Evolutionary conservation across 2,113 vertebrate genomes (phyloP).

Genomic region (Phrynocephalus versicolor): DNA sequence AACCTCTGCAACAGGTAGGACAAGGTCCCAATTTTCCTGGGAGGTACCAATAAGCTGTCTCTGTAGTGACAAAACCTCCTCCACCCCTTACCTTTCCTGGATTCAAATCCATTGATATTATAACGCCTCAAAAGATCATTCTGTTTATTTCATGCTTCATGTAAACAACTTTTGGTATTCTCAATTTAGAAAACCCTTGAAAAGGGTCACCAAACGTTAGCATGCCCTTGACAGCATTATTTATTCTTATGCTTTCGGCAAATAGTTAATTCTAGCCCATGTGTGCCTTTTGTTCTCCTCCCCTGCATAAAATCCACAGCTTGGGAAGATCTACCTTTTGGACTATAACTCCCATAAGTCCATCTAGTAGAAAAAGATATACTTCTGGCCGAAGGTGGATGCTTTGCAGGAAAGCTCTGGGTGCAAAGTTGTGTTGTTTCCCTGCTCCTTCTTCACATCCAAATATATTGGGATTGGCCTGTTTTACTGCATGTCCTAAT

Average conservation of each 20-base stretch:
- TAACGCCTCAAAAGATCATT: slow-evolving; percentile 19
- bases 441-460: slow-evolving; percentile 10
- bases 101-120: slow-evolving; percentile 4
- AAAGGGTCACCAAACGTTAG: too few species aligned
- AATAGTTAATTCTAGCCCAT: background rate
- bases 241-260: slow-evolving; percentile 1
- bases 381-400: background rate
- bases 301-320: background rate
- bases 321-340: too few species aligned
- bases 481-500: slow-evolving; percentile 61
- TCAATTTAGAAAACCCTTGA: too few species aligned
- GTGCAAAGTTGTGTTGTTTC: slow-evolving; percentile 38
- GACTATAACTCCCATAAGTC: too few species aligned
- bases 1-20: accelerated
- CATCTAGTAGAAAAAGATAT: slow-evolving; percentile 12
- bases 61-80: background rate
- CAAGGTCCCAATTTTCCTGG: background rate
- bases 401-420: slow-evolving; percentile 21
- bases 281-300: background rate
- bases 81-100: background rate
- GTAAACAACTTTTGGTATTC: too few species aligned
- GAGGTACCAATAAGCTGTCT: background rate
- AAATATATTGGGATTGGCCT: slow-evolving; percentile 15
- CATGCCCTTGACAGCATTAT: too few species aligned
- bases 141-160: background rate